Percentiles rank a stretch among this genome's conserved stretches.
These are phyloP conservation scores for Lanius ludovicianus DNA, from an alignment of 2,113 vertebrate genomes.

Conservation along the genomic window DNA sequence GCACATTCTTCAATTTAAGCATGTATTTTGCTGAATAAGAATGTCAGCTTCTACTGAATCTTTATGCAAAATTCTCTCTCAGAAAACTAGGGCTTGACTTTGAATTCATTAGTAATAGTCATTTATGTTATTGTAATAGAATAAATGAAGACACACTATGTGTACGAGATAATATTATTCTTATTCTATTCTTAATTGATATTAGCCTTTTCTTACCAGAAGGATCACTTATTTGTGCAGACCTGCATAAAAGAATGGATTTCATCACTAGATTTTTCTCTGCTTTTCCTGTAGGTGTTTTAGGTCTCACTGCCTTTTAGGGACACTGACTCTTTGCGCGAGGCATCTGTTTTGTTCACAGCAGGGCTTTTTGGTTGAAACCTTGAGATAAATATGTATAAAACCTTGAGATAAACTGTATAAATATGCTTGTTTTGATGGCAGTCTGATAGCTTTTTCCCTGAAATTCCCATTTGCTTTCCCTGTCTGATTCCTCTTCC, in stretches of 20 bases:
- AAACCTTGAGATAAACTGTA: background rate
- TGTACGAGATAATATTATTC: background rate
- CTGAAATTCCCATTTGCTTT: background rate
- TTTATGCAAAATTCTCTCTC: background rate
- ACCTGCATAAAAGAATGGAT: background rate
- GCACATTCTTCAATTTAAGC: background rate
- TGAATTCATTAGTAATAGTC: conserved; percentile 7
- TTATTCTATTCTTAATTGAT: conserved; percentile 3
- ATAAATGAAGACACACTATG: background rate
- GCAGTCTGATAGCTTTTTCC: background rate
- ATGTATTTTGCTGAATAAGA: conserved; percentile 1
- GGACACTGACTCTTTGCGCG: background rate
- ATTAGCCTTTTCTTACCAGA: background rate
- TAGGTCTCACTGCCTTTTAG: background rate
- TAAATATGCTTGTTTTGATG: background rate
- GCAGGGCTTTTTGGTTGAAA: background rate
- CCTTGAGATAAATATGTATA: background rate
- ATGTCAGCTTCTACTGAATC: background rate
- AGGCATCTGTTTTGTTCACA: background rate
- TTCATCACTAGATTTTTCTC: background rate
- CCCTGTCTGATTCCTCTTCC: background rate
- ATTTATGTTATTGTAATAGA: background rate
- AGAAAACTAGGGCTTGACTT: background rate
- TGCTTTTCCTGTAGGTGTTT: background rate
- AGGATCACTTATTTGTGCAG: background rate